Evolutionary conservation across 2,888 invertebrate genomes (phyloP), one percentile per base, ranked within the genome.

Genomic region (Eupelmus urozonus): DNA sequence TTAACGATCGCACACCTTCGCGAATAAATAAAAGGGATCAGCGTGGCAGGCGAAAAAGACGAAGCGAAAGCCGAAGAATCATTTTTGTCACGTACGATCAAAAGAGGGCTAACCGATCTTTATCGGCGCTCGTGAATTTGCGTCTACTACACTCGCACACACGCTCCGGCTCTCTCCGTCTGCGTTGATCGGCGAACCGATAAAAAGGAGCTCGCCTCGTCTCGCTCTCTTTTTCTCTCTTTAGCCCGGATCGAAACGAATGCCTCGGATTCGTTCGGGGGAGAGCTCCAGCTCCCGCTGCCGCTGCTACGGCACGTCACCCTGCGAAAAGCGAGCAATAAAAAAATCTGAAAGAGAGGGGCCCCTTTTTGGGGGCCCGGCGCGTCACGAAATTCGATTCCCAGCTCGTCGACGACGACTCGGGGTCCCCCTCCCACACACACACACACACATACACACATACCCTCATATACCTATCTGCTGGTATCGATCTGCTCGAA

Each of bases 321-420:
- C 34, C 60, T 51, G 23, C 25, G 55, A 27, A 16, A 29, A 55
- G 27, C 34, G 16, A 53, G 65, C 49, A 57, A 74, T 45, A 65
- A 65, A 49, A 62, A 74, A 40, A 51, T 75, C 25, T 23, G 55
- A 4, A 7, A 11, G 27, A n/a, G 63, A 18, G 23, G 9, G 20
- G 18, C 1, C 7, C 16, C 45, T 29, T 78, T 63, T 74, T 60
- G 51, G 57, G 65, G 55, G 55, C 42, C 69, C 60, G 45, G 13
- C 49, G 66, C 65, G 70, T 65, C 77, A 66, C 69, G 80, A 80
- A 80, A 80, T 80, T 60, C 74, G 77, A 80, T 57, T 71, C 75
- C 45, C 20, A 20, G 20, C 53, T 53, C 25, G 34, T 49, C 53
- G 34, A 4, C 42, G 49, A 63, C 51, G 5, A 34, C 9, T 3